These are phyloP conservation scores for Dicrurus megarhynchus DNA, from an alignment of 2,113 vertebrate species.

Conservation along the genomic window DNA sequence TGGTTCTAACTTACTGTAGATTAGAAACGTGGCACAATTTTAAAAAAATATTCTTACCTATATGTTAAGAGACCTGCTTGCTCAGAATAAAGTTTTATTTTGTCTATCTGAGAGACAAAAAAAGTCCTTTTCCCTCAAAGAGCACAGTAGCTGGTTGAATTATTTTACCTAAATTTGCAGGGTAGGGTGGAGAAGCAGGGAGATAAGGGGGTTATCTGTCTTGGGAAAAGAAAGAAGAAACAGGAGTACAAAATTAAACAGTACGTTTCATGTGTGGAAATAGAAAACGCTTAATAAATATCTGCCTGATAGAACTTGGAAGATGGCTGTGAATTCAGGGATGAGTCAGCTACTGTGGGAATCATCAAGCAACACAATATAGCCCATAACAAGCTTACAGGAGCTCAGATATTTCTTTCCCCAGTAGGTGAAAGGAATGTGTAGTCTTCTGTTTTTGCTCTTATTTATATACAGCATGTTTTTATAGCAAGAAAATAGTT, in stretches of 20 bases:
- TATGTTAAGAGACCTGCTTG: background rate
- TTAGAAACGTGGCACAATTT: background rate
- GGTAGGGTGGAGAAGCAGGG: background rate
- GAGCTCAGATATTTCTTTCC: background rate
- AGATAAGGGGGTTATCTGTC: background rate
- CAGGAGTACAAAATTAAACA: background rate
- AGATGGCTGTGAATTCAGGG: background rate
- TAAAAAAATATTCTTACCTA: background rate
- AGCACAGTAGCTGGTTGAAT: background rate
- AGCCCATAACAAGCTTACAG: background rate
- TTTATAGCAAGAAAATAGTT: background rate
- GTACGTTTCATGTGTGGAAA: background rate
- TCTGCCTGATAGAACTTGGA: background rate
- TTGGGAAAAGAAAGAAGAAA: background rate
- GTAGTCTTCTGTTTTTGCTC: background rate
- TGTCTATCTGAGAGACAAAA: background rate
- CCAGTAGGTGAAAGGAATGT: background rate
- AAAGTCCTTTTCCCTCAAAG: background rate
- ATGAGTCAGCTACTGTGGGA: conserved; percentile 25
- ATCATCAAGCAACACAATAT: background rate
- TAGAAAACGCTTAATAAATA: background rate
- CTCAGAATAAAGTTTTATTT: background rate
- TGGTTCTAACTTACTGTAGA: background rate
- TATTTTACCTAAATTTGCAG: background rate
- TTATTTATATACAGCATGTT: background rate